Base-by-base conservation (phyloP, 2,888 invertebrate genomes). In the Aphodius sticticus region DNA sequence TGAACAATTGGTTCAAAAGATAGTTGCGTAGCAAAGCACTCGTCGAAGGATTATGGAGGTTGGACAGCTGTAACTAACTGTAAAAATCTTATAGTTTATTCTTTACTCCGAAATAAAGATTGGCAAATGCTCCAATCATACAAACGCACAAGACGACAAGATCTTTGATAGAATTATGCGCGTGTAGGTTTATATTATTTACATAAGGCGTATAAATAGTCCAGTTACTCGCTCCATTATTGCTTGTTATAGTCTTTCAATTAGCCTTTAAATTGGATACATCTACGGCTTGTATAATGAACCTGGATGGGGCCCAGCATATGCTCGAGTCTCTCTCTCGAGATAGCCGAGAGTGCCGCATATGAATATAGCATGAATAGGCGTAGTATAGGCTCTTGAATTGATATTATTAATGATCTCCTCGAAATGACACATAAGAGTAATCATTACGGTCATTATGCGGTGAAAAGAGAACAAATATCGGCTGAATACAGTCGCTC, bases 321-420 rank as follows among this genome's bases (percentile, higher is more conserved):
- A 53, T 9, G 53, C 53, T 53, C 53, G 12, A 53, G 53, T 12
- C 53, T 53, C 53, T 2, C 7, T 53, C 53, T 1, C 26, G 26
- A 26, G 26, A 26, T 53, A 53, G 53, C 53, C 7, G 4, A 53
- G 53, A 12, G 53, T 53, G 12, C 53, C 53, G 53, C 53, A 53
- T 53, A 53, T 53, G 53, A 53, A 53, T 53, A 53, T 53, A 53
- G 53, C 53, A 53, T 53, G 12, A 53, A 53, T 53, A 53, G 53
- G 53, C 53, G 9, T 53, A 9, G 53, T 9, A 53, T 53, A 12
- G 53, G 9, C 53, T 53, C 53, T 53, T 53, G 53, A 53, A 53
- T 53, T 53, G 53, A 53, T 53, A 53, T 53, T 53, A 53, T 53
- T 53, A 53, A 53, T 53, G 53, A 53, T 53, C 53, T 53, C 53